These are phyloP conservation scores for Ptychadena robeensis DNA, from an alignment of 2,797 vertebrate species.

Conservation along the genomic window DNA sequence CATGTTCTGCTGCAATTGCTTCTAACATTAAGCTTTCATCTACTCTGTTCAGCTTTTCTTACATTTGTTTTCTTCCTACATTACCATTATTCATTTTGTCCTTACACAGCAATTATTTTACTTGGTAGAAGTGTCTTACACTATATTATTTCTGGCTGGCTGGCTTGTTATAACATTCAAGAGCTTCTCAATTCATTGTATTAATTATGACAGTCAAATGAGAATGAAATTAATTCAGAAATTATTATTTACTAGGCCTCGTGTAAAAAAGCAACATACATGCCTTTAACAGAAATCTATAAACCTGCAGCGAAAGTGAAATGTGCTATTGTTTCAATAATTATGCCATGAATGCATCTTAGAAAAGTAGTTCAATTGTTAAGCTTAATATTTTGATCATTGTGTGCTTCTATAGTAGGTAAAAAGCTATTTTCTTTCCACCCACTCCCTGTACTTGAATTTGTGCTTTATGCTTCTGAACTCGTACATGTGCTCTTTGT, in stretches of 20 bases:
- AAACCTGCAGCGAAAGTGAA: constrained; percentile 42
- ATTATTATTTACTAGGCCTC: constrained; percentile 57
- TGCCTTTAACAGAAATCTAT: constrained; percentile 48
- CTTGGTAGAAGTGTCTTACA: constrained; percentile 19
- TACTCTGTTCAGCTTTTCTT: constrained; percentile 37
- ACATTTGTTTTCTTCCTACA: constrained; percentile 36
- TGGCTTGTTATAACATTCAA: constrained; percentile 18
- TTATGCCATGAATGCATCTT: constrained; percentile 56
- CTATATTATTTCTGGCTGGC: constrained; percentile 23
- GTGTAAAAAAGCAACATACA: constrained; percentile 27
- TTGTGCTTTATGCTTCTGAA: constrained; percentile 55
- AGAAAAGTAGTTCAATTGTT: constrained; percentile 59
- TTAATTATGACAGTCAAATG: constrained; percentile 57
- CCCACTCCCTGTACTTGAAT: constrained; percentile 60
- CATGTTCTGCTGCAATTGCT: constrained; percentile 23
- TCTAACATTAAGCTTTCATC: constrained; percentile 38
- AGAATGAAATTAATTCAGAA: constrained; percentile 52
- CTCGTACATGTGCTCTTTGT: constrained; percentile 52
- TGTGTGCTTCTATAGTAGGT: constrained; percentile 51
- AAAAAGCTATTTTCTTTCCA: constrained; percentile 61
- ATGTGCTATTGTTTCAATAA: constrained; percentile 57
- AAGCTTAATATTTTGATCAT: constrained; percentile 56
- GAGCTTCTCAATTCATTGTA: constrained; percentile 20
- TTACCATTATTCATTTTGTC: constrained; percentile 36
- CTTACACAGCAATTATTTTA: constrained; percentile 33